These are phyloP conservation scores for Myiotriccus ornatus DNA, from an alignment of 2,797 vertebrate species.

Conservation along the genomic window DNA sequence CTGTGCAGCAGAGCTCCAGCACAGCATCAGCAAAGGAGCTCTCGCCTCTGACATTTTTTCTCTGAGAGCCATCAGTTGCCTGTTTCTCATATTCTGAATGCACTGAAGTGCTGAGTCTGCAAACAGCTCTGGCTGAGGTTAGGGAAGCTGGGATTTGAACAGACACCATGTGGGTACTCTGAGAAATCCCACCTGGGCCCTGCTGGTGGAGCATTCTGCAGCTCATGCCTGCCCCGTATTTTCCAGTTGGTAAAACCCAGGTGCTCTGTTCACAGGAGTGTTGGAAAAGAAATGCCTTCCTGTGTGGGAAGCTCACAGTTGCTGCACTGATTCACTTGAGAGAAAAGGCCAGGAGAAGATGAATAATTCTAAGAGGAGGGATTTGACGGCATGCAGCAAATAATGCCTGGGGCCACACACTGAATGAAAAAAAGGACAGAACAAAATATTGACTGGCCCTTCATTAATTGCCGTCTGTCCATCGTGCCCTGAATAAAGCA, in stretches of 20 bases:
- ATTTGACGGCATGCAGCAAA: constrained; percentile 7
- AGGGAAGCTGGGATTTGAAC: neutral
- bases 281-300: neutral
- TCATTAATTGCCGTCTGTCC: neutral
- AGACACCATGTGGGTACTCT: neutral
- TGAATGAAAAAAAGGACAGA: neutral
- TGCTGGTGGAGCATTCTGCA: neutral
- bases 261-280: neutral
- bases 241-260: neutral
- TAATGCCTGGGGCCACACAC: constrained; percentile 2
- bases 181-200: neutral
- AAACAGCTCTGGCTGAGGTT: neutral
- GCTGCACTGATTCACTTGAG: neutral
- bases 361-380: neutral
- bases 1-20: neutral
- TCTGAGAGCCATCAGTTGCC: neutral
- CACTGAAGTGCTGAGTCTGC: neutral
- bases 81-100: neutral
- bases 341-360: neutral
- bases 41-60: neutral
- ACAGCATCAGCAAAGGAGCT: neutral
- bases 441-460: constrained; percentile 51
- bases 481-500: constrained; percentile 17
- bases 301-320: neutral
- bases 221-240: neutral